Conservation (phyloP, 2,888 invertebrate genomes). For the Anticlea derivata region DNA sequence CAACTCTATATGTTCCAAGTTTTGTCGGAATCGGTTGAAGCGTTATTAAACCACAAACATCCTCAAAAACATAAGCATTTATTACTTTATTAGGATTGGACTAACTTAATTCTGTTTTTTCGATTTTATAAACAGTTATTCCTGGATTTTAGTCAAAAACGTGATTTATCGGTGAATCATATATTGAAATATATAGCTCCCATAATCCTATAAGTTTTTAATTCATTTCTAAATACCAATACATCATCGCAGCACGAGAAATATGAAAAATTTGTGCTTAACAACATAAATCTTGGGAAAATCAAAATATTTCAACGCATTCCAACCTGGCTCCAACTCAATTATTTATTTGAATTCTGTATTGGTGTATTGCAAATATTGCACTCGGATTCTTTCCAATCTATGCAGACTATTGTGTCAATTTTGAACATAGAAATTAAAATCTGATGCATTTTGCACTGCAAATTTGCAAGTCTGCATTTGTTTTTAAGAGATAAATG, state of each 20-base stretch:
- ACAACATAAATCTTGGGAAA: constrained; percentile 18
- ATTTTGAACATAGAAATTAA: constrained; percentile 7
- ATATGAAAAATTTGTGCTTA: constrained; percentile 10
- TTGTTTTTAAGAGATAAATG: background rate
- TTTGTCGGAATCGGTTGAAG: no score
- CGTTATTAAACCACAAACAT: no score
- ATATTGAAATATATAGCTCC: constrained; percentile 1
- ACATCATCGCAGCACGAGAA: constrained; percentile 6
- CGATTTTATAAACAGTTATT: no score
- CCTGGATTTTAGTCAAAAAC: no score
- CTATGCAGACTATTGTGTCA: background rate
- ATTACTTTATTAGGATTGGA: no score
- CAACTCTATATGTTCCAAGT: no score
- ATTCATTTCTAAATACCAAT: constrained; percentile 15
- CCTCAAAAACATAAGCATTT: no score
- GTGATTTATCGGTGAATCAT: background rate
- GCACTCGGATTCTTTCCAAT: constrained; percentile 15
- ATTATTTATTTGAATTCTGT: constrained; percentile 17
- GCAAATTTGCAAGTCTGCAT: background rate
- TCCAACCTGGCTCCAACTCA: constrained; percentile 4
- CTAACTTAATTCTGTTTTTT: no score
- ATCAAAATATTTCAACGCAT: constrained; percentile 19
- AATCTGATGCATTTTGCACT: background rate
- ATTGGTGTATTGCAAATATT: constrained; percentile 9
- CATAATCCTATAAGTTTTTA: constrained; percentile 8